Conservation (phyloP, 2,113 vertebrate species). For the Microcebus ravelobensis region DNA sequence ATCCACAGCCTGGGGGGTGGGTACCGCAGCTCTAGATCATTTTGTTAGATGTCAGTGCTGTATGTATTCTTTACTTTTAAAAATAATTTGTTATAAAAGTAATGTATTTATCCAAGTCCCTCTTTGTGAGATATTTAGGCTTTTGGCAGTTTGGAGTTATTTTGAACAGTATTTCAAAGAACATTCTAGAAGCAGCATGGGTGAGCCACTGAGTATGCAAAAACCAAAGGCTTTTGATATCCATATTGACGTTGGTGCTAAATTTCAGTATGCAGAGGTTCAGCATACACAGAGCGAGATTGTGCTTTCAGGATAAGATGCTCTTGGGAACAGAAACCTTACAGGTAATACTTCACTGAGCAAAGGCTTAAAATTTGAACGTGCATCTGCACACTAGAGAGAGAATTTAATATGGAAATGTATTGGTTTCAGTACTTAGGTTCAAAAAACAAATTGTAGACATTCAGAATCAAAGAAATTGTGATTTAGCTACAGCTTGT, state of each 20-base stretch:
- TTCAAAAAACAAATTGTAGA: not conserved
- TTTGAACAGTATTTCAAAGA: not conserved
- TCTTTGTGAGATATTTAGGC: not conserved
- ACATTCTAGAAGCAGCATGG: not conserved
- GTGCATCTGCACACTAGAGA: not conserved
- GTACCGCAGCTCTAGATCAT: not conserved
- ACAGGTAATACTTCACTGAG: not conserved
- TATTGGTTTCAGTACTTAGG: not conserved
- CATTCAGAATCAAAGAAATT: not conserved
- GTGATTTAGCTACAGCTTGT: not conserved
- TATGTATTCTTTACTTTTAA: not conserved
- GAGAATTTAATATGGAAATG: not conserved
- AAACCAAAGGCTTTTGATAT: not conserved
- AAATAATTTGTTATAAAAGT: not conserved
- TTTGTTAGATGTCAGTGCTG: not conserved
- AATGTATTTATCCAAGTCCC: not conserved
- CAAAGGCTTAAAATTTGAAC: not conserved
- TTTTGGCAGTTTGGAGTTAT: not conserved
- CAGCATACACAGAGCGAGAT: not conserved
- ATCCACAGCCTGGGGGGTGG: too few relatives aligned
- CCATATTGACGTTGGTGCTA: fast-evolving
- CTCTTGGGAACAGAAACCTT: not conserved
- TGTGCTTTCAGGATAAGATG: not conserved
- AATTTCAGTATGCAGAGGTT: not conserved
- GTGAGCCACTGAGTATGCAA: not conserved